These are phyloP conservation scores for Andrena praecox DNA, from an alignment of 2,888 invertebrate genomes.

Conservation along the genomic window DNA sequence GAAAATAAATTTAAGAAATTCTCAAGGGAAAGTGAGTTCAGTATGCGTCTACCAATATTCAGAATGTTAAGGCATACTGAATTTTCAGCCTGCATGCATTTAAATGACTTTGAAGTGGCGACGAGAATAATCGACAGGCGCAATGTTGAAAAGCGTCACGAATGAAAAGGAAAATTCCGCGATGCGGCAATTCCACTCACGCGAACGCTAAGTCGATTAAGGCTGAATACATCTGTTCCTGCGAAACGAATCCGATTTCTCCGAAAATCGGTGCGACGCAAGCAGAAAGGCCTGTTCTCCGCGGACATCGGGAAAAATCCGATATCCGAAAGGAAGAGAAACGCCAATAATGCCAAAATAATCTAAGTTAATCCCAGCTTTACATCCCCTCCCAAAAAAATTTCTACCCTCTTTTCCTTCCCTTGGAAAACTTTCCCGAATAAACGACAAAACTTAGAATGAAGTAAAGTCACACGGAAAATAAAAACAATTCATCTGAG, in stretches of 20 bases:
- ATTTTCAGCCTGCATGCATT: not conserved
- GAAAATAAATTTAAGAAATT: not conserved
- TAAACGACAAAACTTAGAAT: too few species aligned
- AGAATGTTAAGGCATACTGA: not conserved
- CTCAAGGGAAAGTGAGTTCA: not conserved
- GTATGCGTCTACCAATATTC: not conserved
- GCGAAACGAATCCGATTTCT: not conserved
- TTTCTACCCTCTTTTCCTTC: too few species aligned
- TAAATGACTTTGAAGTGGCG: not conserved
- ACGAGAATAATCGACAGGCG: not conserved
- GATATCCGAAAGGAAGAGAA: too few species aligned
- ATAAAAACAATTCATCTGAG: too few species aligned
- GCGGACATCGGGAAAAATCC: not conserved
- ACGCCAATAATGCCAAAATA: not conserved
- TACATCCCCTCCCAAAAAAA: too few species aligned
- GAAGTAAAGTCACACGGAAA: too few species aligned
- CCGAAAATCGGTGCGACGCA: not conserved
- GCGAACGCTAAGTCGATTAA: slow-evolving; percentile 13
- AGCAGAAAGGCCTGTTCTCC: not conserved
- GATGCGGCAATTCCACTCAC: not conserved
- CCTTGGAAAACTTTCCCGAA: too few species aligned
- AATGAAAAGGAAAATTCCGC: not conserved
- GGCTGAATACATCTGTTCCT: not conserved
- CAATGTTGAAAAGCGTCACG: not conserved
- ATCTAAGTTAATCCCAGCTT: too few species aligned